Percentiles rank a stretch among this genome's conserved stretches.
These are phyloP conservation scores for Ophonus ardosiacus DNA, from an alignment of 2,888 invertebrate species.

Conservation along the genomic window DNA sequence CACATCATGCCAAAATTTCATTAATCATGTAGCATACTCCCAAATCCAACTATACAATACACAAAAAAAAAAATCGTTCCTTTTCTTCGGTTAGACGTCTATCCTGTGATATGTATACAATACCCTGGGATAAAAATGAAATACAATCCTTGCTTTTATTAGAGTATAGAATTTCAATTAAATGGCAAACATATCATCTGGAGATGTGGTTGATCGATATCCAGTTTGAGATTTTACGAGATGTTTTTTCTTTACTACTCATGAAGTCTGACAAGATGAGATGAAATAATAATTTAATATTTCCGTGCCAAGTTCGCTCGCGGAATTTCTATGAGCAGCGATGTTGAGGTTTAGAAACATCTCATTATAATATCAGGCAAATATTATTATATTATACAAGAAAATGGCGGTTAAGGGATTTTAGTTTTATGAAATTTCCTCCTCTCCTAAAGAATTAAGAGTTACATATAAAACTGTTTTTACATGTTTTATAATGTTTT, in stretches of 20 bases:
- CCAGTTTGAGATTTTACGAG: conserved; percentile 10
- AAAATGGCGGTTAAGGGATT: too few relatives aligned
- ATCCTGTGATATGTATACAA: conserved; percentile 52
- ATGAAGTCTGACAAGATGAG: conserved; percentile 29
- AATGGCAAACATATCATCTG: conserved; percentile 55
- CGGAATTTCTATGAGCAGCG: not conserved
- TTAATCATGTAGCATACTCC: conserved; percentile 47
- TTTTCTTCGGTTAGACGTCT: conserved; percentile 42
- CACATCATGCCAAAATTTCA: conserved; percentile 53
- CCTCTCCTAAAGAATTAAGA: too few relatives aligned
- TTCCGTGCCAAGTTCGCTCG: conserved; percentile 13
- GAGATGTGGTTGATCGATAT: conserved; percentile 34
- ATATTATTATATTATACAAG: not conserved
- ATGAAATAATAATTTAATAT: conserved; percentile 36
- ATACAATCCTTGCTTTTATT: conserved; percentile 57
- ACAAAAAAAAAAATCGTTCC: conserved; percentile 49
- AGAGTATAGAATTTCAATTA: conserved; percentile 61
- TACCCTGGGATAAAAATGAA: conserved; percentile 50
- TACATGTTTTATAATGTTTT: too few relatives aligned
- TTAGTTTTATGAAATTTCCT: too few relatives aligned
- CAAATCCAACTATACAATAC: conserved; percentile 12
- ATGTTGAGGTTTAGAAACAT: not conserved
- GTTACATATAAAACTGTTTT: too few relatives aligned
- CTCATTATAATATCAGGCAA: not conserved
- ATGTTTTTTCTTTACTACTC: conserved; percentile 7